Conservation (phyloP, 2,113 vertebrate genomes). For the Poeciliopsis prolifica region DNA sequence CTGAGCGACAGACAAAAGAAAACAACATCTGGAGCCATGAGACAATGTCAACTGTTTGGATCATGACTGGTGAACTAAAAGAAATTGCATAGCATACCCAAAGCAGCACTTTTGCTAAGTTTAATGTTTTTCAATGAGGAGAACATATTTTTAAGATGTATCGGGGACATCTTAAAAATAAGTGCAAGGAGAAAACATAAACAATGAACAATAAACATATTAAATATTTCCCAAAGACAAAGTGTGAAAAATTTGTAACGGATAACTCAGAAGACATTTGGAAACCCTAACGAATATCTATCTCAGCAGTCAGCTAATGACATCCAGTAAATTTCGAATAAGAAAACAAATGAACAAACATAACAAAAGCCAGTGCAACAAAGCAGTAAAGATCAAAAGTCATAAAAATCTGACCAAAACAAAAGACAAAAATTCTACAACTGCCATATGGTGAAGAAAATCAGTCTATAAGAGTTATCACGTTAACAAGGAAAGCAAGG, state of each 20-base stretch:
- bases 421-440: background rate
- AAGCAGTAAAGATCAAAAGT: background rate
- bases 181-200: conserved; percentile 2
- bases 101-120: background rate
- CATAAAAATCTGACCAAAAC: background rate
- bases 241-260: background rate
- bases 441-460: too few species aligned
- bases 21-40: background rate
- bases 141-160: background rate
- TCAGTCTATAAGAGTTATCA: too few species aligned
- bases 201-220: background rate
- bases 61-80: background rate
- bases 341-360: background rate
- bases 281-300: background rate
- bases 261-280: background rate
- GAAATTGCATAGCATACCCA: background rate
- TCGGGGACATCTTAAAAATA: background rate
- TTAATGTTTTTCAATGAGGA: background rate
- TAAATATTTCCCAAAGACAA: background rate
- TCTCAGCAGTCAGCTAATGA: background rate
- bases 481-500: too few species aligned
- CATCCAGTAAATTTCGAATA: background rate
- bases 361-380: background rate
- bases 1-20: conserved; percentile 13
- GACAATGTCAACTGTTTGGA: conserved; percentile 15